A percentile compares a stretch with the other conserved stretches of the same genome.
Evolutionary conservation across 2,113 vertebrate species (phyloP).

Genomic region (Trichomycterus rosablanca): DNA sequence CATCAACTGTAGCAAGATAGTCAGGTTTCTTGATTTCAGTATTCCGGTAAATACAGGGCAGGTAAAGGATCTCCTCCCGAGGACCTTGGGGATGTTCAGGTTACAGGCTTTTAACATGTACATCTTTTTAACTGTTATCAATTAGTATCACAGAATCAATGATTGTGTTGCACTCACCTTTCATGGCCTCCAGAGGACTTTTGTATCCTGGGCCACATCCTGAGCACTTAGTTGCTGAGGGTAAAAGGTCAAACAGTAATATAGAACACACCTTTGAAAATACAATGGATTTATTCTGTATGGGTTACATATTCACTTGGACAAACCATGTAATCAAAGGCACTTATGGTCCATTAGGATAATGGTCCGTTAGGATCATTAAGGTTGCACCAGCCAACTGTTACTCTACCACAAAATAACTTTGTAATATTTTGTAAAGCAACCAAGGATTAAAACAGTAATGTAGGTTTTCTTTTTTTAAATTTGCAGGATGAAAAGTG

Average conservation of each 20-base stretch:
- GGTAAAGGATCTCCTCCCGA: constrained; percentile 81
- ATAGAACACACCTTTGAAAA: too few relatives aligned
- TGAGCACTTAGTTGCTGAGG: constrained; percentile 67
- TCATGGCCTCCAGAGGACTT: constrained; percentile 86
- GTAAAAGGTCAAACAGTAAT: constrained; percentile 9
- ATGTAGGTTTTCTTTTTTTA: too few relatives aligned
- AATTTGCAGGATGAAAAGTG: too few relatives aligned
- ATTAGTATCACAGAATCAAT: neutral
- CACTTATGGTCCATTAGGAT: too few relatives aligned
- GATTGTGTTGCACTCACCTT: constrained; percentile 63
- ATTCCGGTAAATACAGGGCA: constrained; percentile 88
- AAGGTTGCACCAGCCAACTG: too few relatives aligned
- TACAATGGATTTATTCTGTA: too few relatives aligned
- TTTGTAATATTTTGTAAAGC: too few relatives aligned
- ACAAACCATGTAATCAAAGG: too few relatives aligned
- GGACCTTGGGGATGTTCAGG: constrained; percentile 64
- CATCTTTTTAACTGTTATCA: neutral
- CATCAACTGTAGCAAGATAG: constrained; percentile 88
- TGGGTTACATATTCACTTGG: too few relatives aligned
- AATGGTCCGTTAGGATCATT: too few relatives aligned
- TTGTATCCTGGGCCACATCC: constrained; percentile 82
- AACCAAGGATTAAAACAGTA: too few relatives aligned
- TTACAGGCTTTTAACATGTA: neutral
- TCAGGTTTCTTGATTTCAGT: constrained; percentile 74
- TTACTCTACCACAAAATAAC: too few relatives aligned